phyloP scores from a whole-genome alignment of 2,113 vertebrate species.

The Prunella himalayana region DNA sequence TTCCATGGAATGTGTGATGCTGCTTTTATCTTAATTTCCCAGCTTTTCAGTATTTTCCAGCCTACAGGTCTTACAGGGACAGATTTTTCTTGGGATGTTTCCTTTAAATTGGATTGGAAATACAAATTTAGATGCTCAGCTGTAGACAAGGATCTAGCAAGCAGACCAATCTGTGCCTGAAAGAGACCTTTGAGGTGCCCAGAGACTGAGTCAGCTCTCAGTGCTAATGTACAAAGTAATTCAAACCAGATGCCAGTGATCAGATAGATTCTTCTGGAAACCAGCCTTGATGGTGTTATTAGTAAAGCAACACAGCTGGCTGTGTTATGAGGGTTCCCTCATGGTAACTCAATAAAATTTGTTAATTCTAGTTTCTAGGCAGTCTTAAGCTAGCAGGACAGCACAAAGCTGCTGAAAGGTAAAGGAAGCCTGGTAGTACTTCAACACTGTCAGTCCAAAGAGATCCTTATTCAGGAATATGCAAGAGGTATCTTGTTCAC shows the following conservation, averaged over 20 bases:
- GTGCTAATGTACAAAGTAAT: neutral
- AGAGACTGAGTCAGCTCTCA: neutral
- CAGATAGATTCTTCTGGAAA: conserved; percentile 3
- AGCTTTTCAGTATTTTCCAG: neutral
- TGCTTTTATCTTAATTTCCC: neutral
- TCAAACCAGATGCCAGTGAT: conserved; percentile 9
- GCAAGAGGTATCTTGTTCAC: neutral
- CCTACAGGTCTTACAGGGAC: neutral
- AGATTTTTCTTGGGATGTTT: neutral
- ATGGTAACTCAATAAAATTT: neutral
- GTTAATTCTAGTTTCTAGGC: neutral
- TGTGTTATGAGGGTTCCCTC: neutral
- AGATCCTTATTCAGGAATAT: neutral
- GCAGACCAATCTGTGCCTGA: neutral
- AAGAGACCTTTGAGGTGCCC: neutral
- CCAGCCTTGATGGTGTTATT: neutral
- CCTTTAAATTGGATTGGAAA: neutral
- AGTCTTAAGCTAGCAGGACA: neutral
- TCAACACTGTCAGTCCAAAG: neutral
- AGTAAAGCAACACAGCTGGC: neutral
- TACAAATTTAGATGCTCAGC: neutral
- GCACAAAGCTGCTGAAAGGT: neutral
- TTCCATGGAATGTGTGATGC: neutral
- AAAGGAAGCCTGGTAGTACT: neutral
- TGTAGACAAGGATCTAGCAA: neutral